Base-by-base conservation (phyloP, 2,113 vertebrate species). In the Zootoca vivipara region DNA sequence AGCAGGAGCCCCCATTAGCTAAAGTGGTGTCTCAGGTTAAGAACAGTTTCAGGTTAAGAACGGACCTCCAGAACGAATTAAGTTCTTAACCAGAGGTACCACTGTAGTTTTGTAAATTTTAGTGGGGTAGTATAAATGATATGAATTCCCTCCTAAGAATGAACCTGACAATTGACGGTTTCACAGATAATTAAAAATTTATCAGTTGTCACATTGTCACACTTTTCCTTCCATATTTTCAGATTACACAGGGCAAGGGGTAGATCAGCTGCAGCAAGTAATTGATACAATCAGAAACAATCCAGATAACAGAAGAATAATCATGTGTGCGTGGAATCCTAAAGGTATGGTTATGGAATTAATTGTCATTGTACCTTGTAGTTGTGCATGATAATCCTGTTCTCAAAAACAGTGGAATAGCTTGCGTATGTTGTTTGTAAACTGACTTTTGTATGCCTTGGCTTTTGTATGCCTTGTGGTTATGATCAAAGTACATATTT, bases 311-410 rank as follows among this genome's bases (percentile, higher is more conserved):
- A 94, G 99, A 87, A 97, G 99, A 90, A 99, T 99, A 93, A 99
- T 99, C 91, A 97, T 99, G 97, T 99, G 98, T 65, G 98, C 98
- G 4, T 99, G 99, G 99, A 99, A 98, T 93, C 98, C 98, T 20
- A 98, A 97, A 98, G 98, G 98, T 98, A 92, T 33, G 30, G 38
- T 15, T 79, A 26, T 38, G 84, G 10, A 22, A 77, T 56, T 78
- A 88, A 69, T 70, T 70, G 22, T 62, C n/a, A 35, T 64, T 78
- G 7, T 52, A 78, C 22, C 8, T 40, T 79, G 58, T 56, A 56
- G 28, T 20, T 56, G 12, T 42, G 13, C 69, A 42, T 35, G 20
- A 8, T 67, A 69, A 65, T 80, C 26, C 3, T 40, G 2, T 83
- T 72, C 38, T n/a, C 20, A 22, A 33, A 46, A 30, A 83, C 30